Conservation (phyloP, 2,888 invertebrate species). For the Microdon myrmicae region DNA sequence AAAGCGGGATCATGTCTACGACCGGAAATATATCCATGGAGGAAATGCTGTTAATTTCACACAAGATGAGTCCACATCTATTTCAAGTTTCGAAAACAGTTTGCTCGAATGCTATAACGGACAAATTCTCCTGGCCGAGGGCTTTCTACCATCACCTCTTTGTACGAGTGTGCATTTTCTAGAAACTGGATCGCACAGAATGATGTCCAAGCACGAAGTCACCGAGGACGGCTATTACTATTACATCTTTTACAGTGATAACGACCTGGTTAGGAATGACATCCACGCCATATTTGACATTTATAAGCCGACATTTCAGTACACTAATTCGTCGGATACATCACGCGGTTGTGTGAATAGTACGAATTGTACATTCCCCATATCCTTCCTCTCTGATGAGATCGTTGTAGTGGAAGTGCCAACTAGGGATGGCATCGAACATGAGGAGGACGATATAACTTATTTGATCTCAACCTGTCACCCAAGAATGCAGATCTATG, state of each 20-base stretch:
- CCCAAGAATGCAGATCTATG: constrained; percentile 81
- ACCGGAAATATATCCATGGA: constrained; percentile 81
- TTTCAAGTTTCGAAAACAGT: constrained; percentile 86
- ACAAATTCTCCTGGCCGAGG: constrained; percentile 77
- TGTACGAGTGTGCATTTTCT: constrained; percentile 78
- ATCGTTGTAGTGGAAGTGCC: constrained; percentile 87
- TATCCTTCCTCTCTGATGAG: constrained; percentile 79
- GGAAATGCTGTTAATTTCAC: constrained; percentile 75
- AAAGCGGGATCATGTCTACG: constrained; percentile 70
- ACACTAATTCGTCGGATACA: constrained; percentile 67
- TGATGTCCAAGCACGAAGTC: constrained; percentile 78
- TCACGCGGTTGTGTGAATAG: constrained; percentile 77
- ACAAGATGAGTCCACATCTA: constrained; percentile 73
- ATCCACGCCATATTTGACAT: constrained; percentile 87
- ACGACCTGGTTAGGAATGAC: constrained; percentile 81
- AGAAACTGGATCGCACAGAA: constrained; percentile 73
- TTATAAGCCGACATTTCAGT: constrained; percentile 84
- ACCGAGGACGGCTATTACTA: constrained; percentile 85
- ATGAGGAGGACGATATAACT: constrained; percentile 78
- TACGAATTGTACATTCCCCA: constrained; percentile 80
- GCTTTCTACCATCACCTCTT: constrained; percentile 75
- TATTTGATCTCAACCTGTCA: constrained; percentile 81
- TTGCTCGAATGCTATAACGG: constrained; percentile 81
- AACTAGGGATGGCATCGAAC: constrained; percentile 81
- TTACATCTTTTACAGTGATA: constrained; percentile 89